Evolutionary conservation across 2,797 vertebrate species (phyloP), one percentile per base, ranked within the genome.

Genomic region (Lacerta bilineata): DNA sequence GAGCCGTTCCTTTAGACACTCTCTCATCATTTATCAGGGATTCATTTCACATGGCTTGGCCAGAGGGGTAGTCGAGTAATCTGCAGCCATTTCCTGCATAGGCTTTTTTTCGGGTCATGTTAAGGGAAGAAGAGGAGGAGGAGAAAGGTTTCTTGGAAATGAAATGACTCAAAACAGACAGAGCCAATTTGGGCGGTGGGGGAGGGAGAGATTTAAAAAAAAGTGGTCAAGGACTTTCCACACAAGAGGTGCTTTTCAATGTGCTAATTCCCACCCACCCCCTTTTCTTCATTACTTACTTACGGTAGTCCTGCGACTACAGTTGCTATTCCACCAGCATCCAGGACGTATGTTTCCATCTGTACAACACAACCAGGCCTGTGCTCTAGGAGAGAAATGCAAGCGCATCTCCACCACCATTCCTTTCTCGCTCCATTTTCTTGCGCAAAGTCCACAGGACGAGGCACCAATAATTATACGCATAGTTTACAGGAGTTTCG

Each of bases 1-100:
- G 89, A 87, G 81, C 92, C 93, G 87, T 89, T 95, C 92, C 41
- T 91, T 93, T 7, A 91, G 93, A 94, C 92, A 82, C 90, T 81
- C 50, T 77, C 88, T 92, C 86, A 6, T 91, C 93, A 91, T 82
- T 82, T 93, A 86, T 77, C 74, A 10, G 81, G 83, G 79, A 89
- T 91, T 46, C 27, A 41, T 87, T 91, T 87, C 61, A 88, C 88
- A 90, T 91, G 86, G 41, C 90, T 81, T 9, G 82, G 1, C 85
- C 86, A 66, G 36, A 87, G 43, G 91, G 76, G 89, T 92, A 91
- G 90, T 88, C 75, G 80, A 64, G 68, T 93, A 86, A 94, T 93
- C 90, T 93, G 82, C 17, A 92, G 86, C 88, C 80, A 36, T 88
- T 89, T 36, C 90, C 29, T 50, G 13, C 3, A 71, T 72, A 41